Conservation (phyloP, 2,888 invertebrate species). For the Ariolimax columbianus region DNA sequence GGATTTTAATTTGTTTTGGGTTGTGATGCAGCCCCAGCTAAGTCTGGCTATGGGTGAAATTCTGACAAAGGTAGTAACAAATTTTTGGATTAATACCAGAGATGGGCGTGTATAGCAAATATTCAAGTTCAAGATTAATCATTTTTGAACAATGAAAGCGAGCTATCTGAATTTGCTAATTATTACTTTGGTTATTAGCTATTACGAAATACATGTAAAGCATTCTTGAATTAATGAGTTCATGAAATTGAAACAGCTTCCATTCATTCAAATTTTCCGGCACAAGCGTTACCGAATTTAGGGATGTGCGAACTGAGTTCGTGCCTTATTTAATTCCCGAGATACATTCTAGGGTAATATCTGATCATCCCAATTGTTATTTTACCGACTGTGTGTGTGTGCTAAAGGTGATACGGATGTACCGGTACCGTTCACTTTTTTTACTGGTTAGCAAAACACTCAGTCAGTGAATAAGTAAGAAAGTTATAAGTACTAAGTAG, state of each 20-base stretch:
- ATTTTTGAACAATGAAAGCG: not conserved
- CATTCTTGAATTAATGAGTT: not conserved
- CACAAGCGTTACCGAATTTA: not conserved
- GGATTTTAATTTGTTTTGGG: constrained; percentile 44
- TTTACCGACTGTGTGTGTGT: not conserved
- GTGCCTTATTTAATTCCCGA: not conserved
- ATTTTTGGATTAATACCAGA: not conserved
- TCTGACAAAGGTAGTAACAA: constrained; percentile 31
- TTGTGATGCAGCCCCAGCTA: constrained; percentile 9
- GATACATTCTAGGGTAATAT: not conserved
- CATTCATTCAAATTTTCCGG: constrained; percentile 49
- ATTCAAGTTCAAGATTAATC: not conserved
- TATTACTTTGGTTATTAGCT: not conserved
- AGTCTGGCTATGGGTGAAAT: constrained; percentile 3
- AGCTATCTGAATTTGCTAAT: not conserved
- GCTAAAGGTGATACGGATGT: not conserved
- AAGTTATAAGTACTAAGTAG: too few relatives aligned
- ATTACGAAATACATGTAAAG: not conserved
- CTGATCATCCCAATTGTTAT: not conserved
- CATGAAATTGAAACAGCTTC: not conserved
- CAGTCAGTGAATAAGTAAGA: too few relatives aligned
- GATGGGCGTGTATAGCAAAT: not conserved
- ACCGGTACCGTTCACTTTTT: not conserved
- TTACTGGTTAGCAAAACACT: too few relatives aligned
- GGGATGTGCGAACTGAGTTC: not conserved